Conservation (phyloP, 1,140 invertebrate genomes). For the Orchestia grillus region DNA sequence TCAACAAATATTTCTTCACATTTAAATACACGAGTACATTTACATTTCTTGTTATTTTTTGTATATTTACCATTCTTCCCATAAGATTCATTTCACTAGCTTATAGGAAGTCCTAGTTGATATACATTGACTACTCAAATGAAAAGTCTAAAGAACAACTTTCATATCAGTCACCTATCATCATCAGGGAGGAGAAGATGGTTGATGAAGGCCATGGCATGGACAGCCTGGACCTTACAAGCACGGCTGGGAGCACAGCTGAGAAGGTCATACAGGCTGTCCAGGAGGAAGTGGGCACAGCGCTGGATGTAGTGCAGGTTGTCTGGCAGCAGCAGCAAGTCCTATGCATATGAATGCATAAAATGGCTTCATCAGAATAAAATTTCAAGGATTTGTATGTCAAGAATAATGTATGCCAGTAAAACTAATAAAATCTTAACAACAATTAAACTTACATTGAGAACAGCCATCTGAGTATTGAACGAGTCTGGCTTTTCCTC, state of each 20-base stretch:
- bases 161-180: not conserved
- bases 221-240: conserved; percentile 29
- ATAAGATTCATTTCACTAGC: not conserved
- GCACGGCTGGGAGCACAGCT: not conserved
- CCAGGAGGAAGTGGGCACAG: conserved; percentile 42
- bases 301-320: conserved; percentile 22
- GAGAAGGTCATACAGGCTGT: conserved; percentile 37
- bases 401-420: not conserved
- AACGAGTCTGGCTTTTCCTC: not conserved
- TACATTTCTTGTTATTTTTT: no score
- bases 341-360: not conserved
- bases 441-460: not conserved
- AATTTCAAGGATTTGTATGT: not conserved
- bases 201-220: conserved; percentile 36
- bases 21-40: no score
- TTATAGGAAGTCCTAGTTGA: no score
- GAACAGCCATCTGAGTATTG: conserved; percentile 26
- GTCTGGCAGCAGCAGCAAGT: not conserved
- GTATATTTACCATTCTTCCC: no score
- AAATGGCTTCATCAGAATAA: not conserved
- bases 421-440: not conserved
- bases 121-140: no score
- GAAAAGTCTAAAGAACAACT: no score
- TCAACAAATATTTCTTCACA: no score
- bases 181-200: conserved; percentile 6